Base-by-base conservation (phyloP, 64 coral and sea anemone species). In the Trachythela sp. region DNA sequence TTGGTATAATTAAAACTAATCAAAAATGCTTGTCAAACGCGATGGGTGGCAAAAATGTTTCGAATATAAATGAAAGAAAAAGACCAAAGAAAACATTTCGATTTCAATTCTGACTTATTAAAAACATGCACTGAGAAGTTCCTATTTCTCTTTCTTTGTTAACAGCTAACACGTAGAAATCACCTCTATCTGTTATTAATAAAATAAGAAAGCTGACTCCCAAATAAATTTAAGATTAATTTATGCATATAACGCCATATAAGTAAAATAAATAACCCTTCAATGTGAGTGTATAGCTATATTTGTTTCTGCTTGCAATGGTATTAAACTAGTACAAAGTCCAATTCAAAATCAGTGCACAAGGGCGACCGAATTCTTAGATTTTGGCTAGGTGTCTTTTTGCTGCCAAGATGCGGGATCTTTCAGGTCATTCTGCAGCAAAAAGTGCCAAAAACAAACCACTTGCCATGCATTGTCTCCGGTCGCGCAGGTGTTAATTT, bases 41-140 rank as follows among this genome's bases (percentile, higher is more conserved):
- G 20, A 26, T 64, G 56, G 56, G 56, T 1, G 2, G 26, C 56
- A 27, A 6, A 64, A 64, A 64, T 27, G 2, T 20, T n/a, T 10
- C 56, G 20, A n/a, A 64, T 64, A 64, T n/a, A n/a, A n/a, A n/a
- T 64, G 56, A 64, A 64, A 64, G 56, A 64, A 64, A 64, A 64
- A 64, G 8, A 22, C 22, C 20, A 27, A 5, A 64, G 56, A 24
- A 64, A 26, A 64, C 24, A 64, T 64, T 64, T 64, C 56, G 56
- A 64, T 64, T 64, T 64, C 56, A 64, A 64, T 64, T 64, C 8
- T 18, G 20, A 64, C 56, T 26, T 64, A 27, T 8, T 7, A 64
- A 22, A 24, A 64, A 20, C 49, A 20, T 11, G 49, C 13, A 52
- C 1, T 52, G 49, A 1, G 49, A 11, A 20, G 22, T 20, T 11